phyloP scores from a whole-genome alignment of 2,113 vertebrate genomes.

The Leptobrachium ailaonicum region DNA sequence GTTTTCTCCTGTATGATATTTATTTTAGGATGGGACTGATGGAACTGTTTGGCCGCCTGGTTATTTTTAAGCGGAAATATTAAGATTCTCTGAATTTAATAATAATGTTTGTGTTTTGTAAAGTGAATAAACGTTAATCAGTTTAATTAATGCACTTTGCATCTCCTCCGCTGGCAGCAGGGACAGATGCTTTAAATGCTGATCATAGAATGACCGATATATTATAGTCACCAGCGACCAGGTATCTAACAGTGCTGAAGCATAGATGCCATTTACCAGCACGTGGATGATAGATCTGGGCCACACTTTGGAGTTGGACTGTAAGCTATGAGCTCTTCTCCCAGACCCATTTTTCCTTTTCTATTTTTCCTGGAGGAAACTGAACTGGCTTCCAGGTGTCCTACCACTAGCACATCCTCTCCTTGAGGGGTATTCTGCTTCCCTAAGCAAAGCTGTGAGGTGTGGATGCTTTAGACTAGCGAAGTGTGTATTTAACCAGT shows the following conservation, averaged over 20 bases:
- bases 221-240: neutral
- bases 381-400: neutral
- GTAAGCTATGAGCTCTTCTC: neutral
- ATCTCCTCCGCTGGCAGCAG: neutral
- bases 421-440: neutral
- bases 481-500: no score
- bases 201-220: neutral
- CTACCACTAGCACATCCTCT: neutral
- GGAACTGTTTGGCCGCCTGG: no score
- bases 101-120: no score
- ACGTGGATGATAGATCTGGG: neutral
- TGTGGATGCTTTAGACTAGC: no score
- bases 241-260: neutral
- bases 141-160: neutral
- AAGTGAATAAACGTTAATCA: no score
- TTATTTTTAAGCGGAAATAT: no score
- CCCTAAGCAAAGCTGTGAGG: no score
- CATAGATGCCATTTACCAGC: neutral
- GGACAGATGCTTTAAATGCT: neutral
- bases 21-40: no score
- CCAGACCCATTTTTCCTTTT: neutral
- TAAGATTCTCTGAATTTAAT: no score
- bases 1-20: no score
- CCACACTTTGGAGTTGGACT: neutral
- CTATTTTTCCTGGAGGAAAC: neutral